Evolutionary conservation across 2,888 invertebrate species (phyloP).

Genomic region (Sarcophaga caerulescens): DNA sequence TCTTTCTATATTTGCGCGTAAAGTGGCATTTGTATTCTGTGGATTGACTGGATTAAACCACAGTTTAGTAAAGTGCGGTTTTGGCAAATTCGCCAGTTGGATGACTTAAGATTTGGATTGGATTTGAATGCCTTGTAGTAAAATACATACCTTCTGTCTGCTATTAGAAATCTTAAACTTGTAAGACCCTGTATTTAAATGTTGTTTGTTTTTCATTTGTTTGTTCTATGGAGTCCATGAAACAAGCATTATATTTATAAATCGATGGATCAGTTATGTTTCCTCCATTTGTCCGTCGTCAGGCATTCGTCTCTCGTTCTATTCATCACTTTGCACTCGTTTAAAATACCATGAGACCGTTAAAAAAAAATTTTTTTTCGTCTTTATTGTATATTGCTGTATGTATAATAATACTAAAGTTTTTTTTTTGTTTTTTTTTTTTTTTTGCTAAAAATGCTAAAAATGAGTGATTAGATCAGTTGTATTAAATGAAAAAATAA

Average conservation of each 20-base stretch:
- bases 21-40: too few species aligned
- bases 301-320: neutral
- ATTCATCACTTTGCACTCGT: conserved; percentile 26
- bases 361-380: neutral
- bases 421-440: too few species aligned
- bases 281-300: neutral
- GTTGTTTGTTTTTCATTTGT: neutral
- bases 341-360: neutral
- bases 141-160: too few species aligned
- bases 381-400: conserved; percentile 1
- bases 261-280: neutral
- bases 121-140: too few species aligned
- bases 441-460: conserved; percentile 26
- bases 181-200: too few species aligned
- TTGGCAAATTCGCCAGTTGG: too few species aligned
- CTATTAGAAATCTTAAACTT: too few species aligned
- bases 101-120: too few species aligned
- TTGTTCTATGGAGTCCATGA: conserved; percentile 21
- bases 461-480: conserved; percentile 66
- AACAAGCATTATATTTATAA: conserved; percentile 21
- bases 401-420: conserved; percentile 1
- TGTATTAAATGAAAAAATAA: conserved; percentile 10
- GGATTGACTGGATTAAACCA: too few species aligned
- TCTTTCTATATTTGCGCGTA: too few species aligned
- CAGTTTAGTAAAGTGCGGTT: too few species aligned